phyloP scores from a whole-genome alignment of 2,888 invertebrate genomes.

The Chaitophorus viminalis region DNA sequence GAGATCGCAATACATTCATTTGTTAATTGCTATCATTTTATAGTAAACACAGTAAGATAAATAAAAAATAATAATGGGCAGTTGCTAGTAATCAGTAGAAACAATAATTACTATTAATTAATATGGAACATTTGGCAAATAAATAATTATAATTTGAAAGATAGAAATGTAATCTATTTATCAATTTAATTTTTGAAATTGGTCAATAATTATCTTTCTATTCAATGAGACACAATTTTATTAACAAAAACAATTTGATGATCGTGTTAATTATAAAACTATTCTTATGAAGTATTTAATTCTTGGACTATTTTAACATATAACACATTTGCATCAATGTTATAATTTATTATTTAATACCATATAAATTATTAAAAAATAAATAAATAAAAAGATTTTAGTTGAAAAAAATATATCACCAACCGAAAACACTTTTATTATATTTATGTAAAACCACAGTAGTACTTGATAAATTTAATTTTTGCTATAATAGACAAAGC shows the following conservation, averaged over 20 bases:
- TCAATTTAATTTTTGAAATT: not conserved
- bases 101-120: not conserved
- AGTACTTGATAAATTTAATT: not conserved
- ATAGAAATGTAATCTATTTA: not conserved
- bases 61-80: not conserved
- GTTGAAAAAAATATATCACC: not conserved
- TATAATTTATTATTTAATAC: not conserved
- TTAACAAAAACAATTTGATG: not conserved
- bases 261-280: no score
- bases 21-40: not conserved
- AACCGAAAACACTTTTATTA: not conserved
- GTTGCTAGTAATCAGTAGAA: not conserved
- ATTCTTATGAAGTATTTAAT: not conserved
- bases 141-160: not conserved
- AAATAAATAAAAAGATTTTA: no score
- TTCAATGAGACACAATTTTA: no score
- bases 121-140: not conserved
- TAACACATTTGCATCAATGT: not conserved
- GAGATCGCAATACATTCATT: constrained; percentile 1
- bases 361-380: no score
- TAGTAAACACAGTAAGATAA: not conserved
- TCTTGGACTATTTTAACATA: not conserved
- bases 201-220: not conserved
- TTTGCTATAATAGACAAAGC: not conserved
- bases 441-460: not conserved